Conservation (phyloP, 2,888 invertebrate species). For the Pachycephus smyrnensis region DNA sequence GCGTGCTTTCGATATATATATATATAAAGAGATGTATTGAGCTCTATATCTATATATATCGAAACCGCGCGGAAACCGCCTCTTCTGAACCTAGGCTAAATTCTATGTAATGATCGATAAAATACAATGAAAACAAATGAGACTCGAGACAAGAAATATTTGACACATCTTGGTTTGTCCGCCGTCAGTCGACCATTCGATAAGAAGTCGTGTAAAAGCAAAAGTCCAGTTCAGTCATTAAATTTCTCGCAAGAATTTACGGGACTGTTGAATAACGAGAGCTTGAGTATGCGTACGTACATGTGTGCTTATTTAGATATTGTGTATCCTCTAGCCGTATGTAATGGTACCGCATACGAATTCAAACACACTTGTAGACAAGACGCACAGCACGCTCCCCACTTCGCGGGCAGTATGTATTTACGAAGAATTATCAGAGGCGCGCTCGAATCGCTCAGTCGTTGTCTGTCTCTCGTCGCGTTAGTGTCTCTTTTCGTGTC, state of each 20-base stretch:
- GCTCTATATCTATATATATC: too few species aligned
- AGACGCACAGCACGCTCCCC: background rate
- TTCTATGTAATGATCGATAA: background rate
- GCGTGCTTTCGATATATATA: too few species aligned
- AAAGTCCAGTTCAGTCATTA: background rate
- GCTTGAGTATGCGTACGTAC: background rate
- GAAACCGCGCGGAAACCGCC: too few species aligned
- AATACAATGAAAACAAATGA: background rate
- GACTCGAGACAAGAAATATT: background rate
- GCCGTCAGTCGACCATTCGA: background rate
- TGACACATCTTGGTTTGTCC: background rate
- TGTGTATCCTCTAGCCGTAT: background rate
- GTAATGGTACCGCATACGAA: background rate
- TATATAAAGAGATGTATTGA: too few species aligned
- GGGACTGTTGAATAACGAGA: background rate
- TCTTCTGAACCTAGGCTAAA: too few species aligned
- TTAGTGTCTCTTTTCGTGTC: constrained; percentile 8
- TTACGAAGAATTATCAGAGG: constrained; percentile 41
- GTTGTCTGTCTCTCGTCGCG: constrained; percentile 27
- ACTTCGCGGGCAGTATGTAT: constrained; percentile 33
- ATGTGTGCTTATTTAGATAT: background rate
- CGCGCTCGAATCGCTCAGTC: constrained; percentile 31
- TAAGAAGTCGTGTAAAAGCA: background rate
- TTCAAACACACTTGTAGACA: background rate
- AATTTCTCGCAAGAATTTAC: background rate